Evolutionary conservation across 2,113 vertebrate species (phyloP).

Genomic region (Meleagris gallopavo): DNA sequence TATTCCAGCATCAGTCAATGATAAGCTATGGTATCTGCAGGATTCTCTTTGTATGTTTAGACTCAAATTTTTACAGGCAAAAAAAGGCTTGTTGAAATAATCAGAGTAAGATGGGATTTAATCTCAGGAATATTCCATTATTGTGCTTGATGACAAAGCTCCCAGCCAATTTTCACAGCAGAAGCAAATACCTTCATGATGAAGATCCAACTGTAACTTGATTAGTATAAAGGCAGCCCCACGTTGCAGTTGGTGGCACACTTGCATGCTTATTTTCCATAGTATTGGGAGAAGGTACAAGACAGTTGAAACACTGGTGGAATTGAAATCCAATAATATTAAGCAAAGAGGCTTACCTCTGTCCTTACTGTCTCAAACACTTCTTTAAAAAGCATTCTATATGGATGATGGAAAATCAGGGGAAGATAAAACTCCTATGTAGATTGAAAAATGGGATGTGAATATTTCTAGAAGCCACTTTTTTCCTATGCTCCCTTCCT

Average conservation of each 20-base stretch:
- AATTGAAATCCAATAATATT: background rate
- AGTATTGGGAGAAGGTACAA: background rate
- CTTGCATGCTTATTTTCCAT: background rate
- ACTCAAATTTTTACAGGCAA: background rate
- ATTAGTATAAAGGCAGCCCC: background rate
- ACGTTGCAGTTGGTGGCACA: background rate
- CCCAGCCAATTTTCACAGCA: background rate
- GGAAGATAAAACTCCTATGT: background rate
- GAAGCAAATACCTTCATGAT: background rate
- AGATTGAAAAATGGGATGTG: background rate
- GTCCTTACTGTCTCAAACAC: background rate
- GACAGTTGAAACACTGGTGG: background rate
- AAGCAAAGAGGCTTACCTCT: background rate
- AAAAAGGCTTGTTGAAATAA: background rate
- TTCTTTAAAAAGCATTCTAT: background rate
- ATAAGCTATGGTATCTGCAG: background rate
- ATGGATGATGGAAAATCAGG: background rate
- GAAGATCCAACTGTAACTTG: background rate
- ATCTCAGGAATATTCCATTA: background rate
- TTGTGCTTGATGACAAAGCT: background rate
- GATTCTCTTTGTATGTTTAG: background rate
- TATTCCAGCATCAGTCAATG: background rate
- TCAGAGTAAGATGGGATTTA: background rate
- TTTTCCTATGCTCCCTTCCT: background rate
- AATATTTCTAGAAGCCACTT: background rate